Evolutionary conservation across 2,113 vertebrate species (phyloP), one percentile per base, ranked within the genome.

Genomic region (Mola mola): DNA sequence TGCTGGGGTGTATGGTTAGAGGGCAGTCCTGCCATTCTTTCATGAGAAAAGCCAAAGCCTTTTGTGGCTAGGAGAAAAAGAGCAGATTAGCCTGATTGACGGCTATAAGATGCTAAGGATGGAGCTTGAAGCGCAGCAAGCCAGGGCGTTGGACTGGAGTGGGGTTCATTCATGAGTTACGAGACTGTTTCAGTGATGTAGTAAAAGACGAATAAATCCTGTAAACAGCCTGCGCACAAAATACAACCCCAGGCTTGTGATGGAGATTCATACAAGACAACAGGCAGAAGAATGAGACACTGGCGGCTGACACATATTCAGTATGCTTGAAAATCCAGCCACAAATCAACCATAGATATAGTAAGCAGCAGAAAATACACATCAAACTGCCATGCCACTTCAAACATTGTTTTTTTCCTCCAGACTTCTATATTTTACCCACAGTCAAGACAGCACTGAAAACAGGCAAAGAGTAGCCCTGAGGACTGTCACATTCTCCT

Each of bases 101-200:
- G 70, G 87, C 78, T 78, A 75, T 81, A 82, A 88, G 90, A 86
- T 87, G 86, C 74, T 86, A 73, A 86, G 83, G 88, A 89, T 66
- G 87, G 82, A 75, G 84, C 82, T 79, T 40, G 64, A 74, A 83
- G 80, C 73, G 19, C 66, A 69, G 73, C 66, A 49, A 64, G 84
- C 58, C 78, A 38, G 58, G 61, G 66, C 58, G 72, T 72, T 44
- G 66, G 72, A 89, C 78, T 78, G 87, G 85, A 89, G 87, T 72
- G 78, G 81, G 81, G 88, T 89, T 91, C 88, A 91, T 87, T 91
- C 89, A 89, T 85, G 88, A 91, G 82, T 89, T 91, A 89, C 86
- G 81, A 90, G 87, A 85, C 69, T 82, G 84, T 89, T 87, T 86
- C 87, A 78, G 81, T 63, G 83, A 86, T 86, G 86, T 86, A 83